Percentiles rank a stretch among this genome's conserved stretches.
Evolutionary conservation across 64 coral and sea anemone species (phyloP).

Genomic region (Catalaphyllia jardinei): DNA sequence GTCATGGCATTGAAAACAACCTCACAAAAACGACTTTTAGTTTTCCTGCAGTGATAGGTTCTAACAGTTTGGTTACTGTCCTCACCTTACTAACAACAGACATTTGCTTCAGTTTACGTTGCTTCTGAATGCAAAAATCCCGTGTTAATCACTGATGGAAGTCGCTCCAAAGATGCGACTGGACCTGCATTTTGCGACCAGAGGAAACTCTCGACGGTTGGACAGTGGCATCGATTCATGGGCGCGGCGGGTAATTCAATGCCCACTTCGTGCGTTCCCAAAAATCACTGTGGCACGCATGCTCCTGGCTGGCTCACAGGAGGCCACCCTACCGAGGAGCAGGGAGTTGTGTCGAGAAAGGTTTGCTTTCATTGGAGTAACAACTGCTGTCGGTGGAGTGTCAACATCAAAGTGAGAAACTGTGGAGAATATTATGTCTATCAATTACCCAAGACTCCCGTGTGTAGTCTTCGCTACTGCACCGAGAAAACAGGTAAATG

Average conservation of each 20-base stretch:
- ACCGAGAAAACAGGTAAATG: conserved; percentile 15
- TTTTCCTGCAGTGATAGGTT: too few species aligned
- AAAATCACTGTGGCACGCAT: conserved; percentile 34
- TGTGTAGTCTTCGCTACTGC: conserved; percentile 6
- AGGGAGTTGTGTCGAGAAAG: conserved; percentile 20
- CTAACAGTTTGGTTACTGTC: background rate
- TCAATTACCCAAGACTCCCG: conserved; percentile 5
- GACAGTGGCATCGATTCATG: conserved; percentile 6
- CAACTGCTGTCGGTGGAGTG: conserved; percentile 19
- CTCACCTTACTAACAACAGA: background rate
- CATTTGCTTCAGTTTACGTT: background rate
- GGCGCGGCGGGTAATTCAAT: conserved; percentile 7
- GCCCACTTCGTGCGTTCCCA: conserved; percentile 13
- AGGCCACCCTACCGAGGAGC: background rate
- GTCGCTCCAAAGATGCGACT: background rate
- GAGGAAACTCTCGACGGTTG: conserved; percentile 7
- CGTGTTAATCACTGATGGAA: background rate
- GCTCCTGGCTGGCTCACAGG: conserved; percentile 39
- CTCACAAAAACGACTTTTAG: background rate
- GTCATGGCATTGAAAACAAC: background rate
- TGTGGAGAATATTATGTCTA: conserved; percentile 32
- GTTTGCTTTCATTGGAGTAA: conserved; percentile 23
- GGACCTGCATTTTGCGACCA: background rate
- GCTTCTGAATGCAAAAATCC: conserved; percentile 32
- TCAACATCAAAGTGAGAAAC: conserved; percentile 28